Evolutionary conservation across 2,888 invertebrate species (phyloP), one percentile per base, ranked within the genome.

Genomic region (Neocrepidodera transversa): DNA sequence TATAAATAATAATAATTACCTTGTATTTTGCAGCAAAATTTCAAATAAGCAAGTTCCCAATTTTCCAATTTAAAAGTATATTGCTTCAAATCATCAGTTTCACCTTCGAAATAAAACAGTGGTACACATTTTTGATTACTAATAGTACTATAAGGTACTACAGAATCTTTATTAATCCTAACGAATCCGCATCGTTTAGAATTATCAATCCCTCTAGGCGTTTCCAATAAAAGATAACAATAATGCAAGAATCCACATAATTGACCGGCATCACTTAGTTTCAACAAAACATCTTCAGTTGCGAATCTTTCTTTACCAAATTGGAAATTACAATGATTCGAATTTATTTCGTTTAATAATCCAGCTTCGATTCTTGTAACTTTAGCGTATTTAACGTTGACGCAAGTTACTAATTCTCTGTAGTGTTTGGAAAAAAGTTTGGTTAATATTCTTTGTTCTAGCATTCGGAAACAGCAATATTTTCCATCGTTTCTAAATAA

Each of bases 11-110:
- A 83, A 69, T 10, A 95, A 94, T 50, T 94, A 50, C 94, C 94
- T 80, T 94, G 94, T 66, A 95, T 93, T 81, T 94, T 94, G 80
- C 94, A 95, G 81, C 95, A 95, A 79, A 95, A 94, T 80, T 95
- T 95, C 64, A 95, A 82, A 79, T 95, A 95, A 0, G 94, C 92
- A 67, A 95, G 81, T 80, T 95, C 94, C 95, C 95, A 95, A 60
- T 93, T 93, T 74, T 92, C 91, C 30, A 95, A 80, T 78, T 92
- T 89, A 73, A 92, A 91, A 1, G 93, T 91, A 76, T 93, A 92
- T 63, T 90, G 85, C 77, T 92, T 92, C 28, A 95, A 82, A 81
- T 92, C 92, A 78, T 94, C 93, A n/a, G 93, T 94, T 81, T 93
- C 93, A 67, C 94, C 94, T 79, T 92, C 92, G 73, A 91, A 91